These are phyloP conservation scores for Oryzias dopingdopingensis DNA, from an alignment of 2,797 vertebrate species.

Conservation along the genomic window DNA sequence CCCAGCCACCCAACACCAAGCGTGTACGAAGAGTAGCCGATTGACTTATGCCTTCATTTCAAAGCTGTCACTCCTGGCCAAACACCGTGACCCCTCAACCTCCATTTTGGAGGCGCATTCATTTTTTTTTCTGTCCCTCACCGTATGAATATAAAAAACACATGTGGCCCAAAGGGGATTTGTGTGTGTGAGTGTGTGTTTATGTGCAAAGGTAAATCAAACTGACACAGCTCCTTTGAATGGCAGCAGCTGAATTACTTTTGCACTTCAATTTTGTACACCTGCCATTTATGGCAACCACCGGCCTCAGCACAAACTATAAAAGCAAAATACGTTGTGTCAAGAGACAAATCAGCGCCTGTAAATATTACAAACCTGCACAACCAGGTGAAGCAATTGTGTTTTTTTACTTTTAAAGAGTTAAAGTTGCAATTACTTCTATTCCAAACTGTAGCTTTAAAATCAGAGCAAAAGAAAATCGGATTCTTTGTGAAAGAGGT, in stretches of 20 bases:
- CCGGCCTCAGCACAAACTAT: conserved; percentile 54
- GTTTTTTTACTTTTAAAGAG: conserved; percentile 2
- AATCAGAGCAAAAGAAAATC: background rate
- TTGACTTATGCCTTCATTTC: conserved; percentile 82
- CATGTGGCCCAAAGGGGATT: conserved; percentile 60
- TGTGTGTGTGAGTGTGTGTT: conserved; percentile 44
- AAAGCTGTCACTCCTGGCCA: conserved; percentile 79
- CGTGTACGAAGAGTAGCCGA: conserved; percentile 59
- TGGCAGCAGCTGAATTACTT: conserved; percentile 71
- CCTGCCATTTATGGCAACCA: conserved; percentile 66
- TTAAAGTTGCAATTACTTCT: too few relatives aligned
- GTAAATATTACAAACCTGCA: conserved; percentile 34
- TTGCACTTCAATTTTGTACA: conserved; percentile 71
- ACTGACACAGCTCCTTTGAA: conserved; percentile 68
- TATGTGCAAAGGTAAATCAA: conserved; percentile 72
- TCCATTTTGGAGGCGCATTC: conserved; percentile 61
- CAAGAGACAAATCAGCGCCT: conserved; percentile 46
- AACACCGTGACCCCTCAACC: conserved; percentile 77
- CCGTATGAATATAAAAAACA: conserved; percentile 77
- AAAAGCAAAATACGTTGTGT: conserved; percentile 48
- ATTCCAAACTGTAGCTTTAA: background rate
- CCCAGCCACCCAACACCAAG: conserved; percentile 36
- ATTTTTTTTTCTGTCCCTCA: conserved; percentile 45
- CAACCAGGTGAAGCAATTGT: conserved; percentile 26
- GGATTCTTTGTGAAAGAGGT: too few relatives aligned